These are phyloP conservation scores for Psittacus erithacus DNA, from an alignment of 2,113 vertebrate species.

Conservation along the genomic window DNA sequence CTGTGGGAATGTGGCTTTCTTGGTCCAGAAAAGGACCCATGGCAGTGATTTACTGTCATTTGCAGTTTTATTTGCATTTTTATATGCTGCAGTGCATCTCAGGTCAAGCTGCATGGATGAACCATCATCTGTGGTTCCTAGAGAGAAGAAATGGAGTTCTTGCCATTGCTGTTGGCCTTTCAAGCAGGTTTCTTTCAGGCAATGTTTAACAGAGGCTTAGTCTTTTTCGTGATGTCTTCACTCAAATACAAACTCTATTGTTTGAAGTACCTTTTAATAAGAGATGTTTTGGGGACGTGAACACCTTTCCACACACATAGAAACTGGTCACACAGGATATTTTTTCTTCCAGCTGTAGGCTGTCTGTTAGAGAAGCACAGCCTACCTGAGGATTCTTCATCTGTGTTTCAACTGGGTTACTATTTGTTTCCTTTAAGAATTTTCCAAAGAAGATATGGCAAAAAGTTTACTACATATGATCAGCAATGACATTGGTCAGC, in stretches of 20 bases:
- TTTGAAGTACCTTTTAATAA: not conserved
- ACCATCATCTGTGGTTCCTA: not conserved
- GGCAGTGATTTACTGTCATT: not conserved
- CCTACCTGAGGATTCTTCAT: not conserved
- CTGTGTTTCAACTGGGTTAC: not conserved
- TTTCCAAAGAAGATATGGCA: conserved; percentile 97
- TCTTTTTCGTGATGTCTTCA: accelerated
- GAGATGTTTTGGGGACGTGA: not conserved
- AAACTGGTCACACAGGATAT: not conserved
- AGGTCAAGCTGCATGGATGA: not conserved
- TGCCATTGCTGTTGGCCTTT: not conserved
- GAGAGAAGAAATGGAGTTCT: not conserved
- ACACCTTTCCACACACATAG: not conserved
- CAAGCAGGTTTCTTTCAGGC: not conserved
- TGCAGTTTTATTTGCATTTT: not conserved
- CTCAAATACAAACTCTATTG: not conserved
- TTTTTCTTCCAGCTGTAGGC: not conserved
- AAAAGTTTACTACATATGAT: conserved; percentile 99
- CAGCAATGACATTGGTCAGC: conserved; percentile 98
- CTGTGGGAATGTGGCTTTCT: not conserved
- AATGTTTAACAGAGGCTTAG: not conserved
- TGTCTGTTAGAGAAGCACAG: not conserved
- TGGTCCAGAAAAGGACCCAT: not conserved
- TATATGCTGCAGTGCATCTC: not conserved
- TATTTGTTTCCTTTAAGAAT: conserved; percentile 75